Conservation (phyloP, 1,140 invertebrate genomes). For the Pantala flavescens region DNA sequence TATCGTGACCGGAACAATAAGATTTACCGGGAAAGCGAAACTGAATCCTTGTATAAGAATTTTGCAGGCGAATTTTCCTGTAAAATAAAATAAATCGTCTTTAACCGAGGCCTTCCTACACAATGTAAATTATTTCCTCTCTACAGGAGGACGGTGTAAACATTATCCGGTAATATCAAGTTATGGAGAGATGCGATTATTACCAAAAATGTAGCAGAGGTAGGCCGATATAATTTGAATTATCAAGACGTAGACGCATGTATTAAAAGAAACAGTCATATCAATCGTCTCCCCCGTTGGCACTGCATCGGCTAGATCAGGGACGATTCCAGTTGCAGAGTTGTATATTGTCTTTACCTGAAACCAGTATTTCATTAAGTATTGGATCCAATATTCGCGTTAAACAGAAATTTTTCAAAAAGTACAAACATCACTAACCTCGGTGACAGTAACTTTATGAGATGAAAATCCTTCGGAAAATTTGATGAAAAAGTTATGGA, state of each 20-base stretch:
- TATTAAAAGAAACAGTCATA: slow-evolving; percentile 54
- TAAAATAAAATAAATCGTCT: slow-evolving; percentile 19
- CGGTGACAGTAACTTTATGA: slow-evolving; percentile 67
- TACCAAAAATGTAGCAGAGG: slow-evolving; percentile 78
- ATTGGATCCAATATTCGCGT: no score
- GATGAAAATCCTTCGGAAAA: slow-evolving; percentile 62
- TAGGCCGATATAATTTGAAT: slow-evolving; percentile 76
- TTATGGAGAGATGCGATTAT: no score
- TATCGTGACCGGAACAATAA: slow-evolving; percentile 81
- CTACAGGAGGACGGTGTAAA: no score
- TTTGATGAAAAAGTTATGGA: slow-evolving; percentile 64
- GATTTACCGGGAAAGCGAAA: slow-evolving; percentile 87
- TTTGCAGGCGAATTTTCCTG: slow-evolving; percentile 89
- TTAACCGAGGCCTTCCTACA: no score
- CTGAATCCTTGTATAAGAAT: slow-evolving; percentile 94
- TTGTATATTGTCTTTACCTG: slow-evolving; percentile 27
- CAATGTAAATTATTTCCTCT: no score
- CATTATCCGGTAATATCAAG: no score
- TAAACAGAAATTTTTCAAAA: neutral
- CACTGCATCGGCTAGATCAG: slow-evolving; percentile 61
- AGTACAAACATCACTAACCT: slow-evolving; percentile 38
- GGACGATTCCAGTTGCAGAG: slow-evolving; percentile 32
- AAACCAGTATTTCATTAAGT: slow-evolving; percentile 25
- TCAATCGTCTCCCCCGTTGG: slow-evolving; percentile 58
- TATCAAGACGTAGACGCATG: slow-evolving; percentile 65